Percentiles rank a stretch among this genome's conserved stretches.
These are phyloP conservation scores for Sturnira hondurensis DNA, from an alignment of 2,113 vertebrate genomes.

Conservation along the genomic window DNA sequence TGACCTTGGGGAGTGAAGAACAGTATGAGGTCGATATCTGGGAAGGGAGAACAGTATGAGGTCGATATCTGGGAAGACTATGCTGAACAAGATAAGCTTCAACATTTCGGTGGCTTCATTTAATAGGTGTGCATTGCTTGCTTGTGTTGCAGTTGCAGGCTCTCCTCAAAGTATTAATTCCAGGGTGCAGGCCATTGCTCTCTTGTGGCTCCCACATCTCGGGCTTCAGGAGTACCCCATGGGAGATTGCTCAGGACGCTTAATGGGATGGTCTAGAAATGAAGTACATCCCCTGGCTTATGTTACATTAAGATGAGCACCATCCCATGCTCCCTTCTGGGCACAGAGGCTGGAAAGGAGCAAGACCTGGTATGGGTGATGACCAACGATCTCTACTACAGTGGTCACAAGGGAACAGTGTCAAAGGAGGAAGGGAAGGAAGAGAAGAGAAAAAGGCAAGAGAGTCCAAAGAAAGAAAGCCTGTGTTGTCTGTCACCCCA, in stretches of 20 bases:
- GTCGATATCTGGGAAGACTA: not conserved
- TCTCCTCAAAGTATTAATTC: not conserved
- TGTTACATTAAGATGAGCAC: too few species aligned
- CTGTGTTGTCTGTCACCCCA: rapidly evolving
- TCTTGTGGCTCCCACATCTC: not conserved
- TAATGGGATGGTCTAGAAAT: not conserved
- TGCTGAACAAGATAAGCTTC: not conserved
- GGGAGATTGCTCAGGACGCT: not conserved
- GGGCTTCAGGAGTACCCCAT: not conserved
- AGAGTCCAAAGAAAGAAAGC: not conserved
- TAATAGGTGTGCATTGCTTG: not conserved
- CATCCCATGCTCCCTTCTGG: not conserved
- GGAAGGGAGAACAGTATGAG: not conserved
- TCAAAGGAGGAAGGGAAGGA: not conserved
- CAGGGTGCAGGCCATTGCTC: not conserved
- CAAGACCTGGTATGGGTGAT: not conserved
- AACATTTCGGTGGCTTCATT: not conserved
- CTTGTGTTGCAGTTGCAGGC: not conserved
- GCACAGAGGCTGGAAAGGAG: not conserved
- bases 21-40: not conserved
- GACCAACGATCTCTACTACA: not conserved
- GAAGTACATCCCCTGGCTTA: not conserved
- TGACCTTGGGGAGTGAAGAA: not conserved
- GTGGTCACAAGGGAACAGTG: not conserved
- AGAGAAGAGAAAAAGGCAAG: not conserved